Percentiles rank a stretch among this genome's conserved stretches.
These are phyloP conservation scores for Strix uralensis DNA, from an alignment of 2,113 vertebrate genomes.

Conservation along the genomic window DNA sequence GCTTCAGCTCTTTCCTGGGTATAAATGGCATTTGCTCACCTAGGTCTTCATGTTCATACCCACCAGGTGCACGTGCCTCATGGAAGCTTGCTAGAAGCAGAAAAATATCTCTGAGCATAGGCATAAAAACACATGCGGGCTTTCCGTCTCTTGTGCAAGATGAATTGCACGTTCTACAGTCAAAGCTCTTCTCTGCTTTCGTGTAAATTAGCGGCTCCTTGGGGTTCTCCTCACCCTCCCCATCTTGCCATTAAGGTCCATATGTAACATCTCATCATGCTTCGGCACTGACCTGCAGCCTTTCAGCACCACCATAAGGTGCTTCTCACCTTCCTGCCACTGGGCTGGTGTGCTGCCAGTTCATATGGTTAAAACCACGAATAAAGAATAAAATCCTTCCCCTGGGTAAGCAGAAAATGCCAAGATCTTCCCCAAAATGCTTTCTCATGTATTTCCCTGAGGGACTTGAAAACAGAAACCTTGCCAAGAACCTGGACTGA, in stretches of 20 bases:
- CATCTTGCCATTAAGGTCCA: background rate
- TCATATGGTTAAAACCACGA: background rate
- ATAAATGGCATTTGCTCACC: background rate
- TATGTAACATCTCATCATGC: background rate
- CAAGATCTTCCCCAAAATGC: background rate
- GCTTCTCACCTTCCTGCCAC: background rate
- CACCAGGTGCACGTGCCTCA: background rate
- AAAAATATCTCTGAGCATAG: background rate
- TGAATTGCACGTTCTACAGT: background rate
- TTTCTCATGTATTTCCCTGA: background rate
- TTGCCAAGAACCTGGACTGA: background rate
- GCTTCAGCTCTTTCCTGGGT: background rate
- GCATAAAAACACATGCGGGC: fast-evolving
- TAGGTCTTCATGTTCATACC: background rate
- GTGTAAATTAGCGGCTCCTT: background rate
- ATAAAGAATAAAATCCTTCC: background rate
- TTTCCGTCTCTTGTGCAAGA: background rate
- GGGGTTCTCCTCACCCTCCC: background rate
- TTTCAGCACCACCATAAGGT: background rate
- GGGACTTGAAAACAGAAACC: background rate
- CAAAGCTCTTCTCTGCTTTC: background rate
- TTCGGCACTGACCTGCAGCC: background rate
- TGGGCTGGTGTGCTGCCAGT: fast-evolving
- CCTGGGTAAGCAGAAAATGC: background rate
- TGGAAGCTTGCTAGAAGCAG: background rate